Base-by-base conservation (phyloP, 2,888 invertebrate genomes). In the Acleris sparsana region DNA sequence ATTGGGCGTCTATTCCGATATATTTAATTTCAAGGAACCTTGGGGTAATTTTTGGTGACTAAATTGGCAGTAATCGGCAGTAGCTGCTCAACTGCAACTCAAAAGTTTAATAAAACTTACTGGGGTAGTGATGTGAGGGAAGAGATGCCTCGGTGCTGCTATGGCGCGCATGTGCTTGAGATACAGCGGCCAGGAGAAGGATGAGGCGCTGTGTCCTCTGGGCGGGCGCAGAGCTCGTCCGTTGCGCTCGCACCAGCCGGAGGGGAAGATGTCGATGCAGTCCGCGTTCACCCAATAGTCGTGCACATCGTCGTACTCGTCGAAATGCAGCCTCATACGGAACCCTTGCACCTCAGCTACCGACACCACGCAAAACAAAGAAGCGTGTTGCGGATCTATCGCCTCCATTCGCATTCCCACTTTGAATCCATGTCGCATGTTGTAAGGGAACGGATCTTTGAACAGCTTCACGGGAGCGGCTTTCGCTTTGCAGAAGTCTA, bases 201-300 rank as follows among this genome's bases (percentile, higher is more conserved):
- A 92, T 0, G 88, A 87, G 1, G 92, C 77, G 1, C 92, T 77
- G 75, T 93, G 94, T 17, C 95, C 95, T 67, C 95, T 95, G 0
- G 99, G 99, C 4, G 97, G 96, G 75, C 96, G 95, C 66, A 99
- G 85, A 29, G 93, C 86, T 63, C 97, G 96, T 1, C 95, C 94
- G 74, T 97, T 97, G 83, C 96, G 96, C 79, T 97, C 96, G 80
- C 98, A 97, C 97, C 98, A 99, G n/a, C 98, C 97, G 39, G 96
- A 94, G 7, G 98, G 98, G 84, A 98, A 99, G 65, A 99, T 96
- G 80, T 98, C 97, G 79, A 95, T 93, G n/a, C 97, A 97, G 83
- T 98, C 97, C 0, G 97, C 97, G 84, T 98, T 98, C 46, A 96
- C 94, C 98, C 99, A 99, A 86, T 97, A 99, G 86, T 99, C 98